phyloP scores from a whole-genome alignment of 2,888 invertebrate species.

The Perithous albicinctus region DNA sequence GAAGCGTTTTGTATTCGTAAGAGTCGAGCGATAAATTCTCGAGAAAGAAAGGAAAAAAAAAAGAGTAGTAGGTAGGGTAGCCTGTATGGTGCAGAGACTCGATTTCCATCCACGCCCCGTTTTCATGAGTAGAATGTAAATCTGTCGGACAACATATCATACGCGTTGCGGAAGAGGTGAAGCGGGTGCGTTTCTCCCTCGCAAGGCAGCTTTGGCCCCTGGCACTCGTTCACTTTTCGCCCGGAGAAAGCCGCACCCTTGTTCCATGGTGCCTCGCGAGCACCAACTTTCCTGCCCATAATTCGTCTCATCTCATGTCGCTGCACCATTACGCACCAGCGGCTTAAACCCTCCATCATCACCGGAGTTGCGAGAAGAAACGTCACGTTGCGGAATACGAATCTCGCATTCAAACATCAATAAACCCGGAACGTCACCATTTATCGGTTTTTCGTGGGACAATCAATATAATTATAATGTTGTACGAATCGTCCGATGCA shows the following conservation, averaged over 20 bases:
- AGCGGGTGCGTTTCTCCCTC: constrained; percentile 59
- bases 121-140: constrained; percentile 79
- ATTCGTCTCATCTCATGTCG: constrained; percentile 62
- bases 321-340: constrained; percentile 57
- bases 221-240: constrained; percentile 59
- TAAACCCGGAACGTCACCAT: not conserved
- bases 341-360: constrained; percentile 49
- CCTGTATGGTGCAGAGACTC: constrained; percentile 70
- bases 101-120: constrained; percentile 75
- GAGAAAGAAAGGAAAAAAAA: constrained; percentile 67
- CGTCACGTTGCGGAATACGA: constrained; percentile 72
- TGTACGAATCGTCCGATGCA: too few species aligned
- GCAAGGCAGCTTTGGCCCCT: constrained; percentile 63
- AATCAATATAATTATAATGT: too few species aligned
- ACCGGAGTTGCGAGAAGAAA: constrained; percentile 28
- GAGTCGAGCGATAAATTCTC: constrained; percentile 47
- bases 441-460: not conserved
- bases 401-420: constrained; percentile 57
- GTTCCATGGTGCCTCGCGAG: constrained; percentile 24
- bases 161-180: constrained; percentile 66
- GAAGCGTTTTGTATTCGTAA: constrained; percentile 55
- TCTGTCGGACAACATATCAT: constrained; percentile 82
- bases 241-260: constrained; percentile 74
- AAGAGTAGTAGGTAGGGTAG: constrained; percentile 49
- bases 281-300: constrained; percentile 44